phyloP scores from a whole-genome alignment of 2,113 vertebrate genomes.

The Gopherus evgoodei region DNA sequence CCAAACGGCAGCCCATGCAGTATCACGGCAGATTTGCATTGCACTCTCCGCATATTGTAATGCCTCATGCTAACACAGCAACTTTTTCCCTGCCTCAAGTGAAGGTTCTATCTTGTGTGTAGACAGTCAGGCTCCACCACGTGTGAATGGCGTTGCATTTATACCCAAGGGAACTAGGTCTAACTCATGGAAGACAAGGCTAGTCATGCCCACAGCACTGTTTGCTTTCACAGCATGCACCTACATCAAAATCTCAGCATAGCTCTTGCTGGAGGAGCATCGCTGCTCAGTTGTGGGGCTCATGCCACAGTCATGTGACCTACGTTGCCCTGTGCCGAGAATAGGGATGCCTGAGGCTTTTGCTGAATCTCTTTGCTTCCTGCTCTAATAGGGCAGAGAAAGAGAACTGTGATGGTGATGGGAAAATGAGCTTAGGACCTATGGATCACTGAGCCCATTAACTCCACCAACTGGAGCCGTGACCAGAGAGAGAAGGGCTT shows the following conservation, averaged over 20 bases:
- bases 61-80: too few species aligned
- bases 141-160: neutral
- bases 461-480: neutral
- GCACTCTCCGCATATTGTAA: too few species aligned
- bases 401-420: neutral
- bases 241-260: neutral
- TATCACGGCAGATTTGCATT: too few species aligned
- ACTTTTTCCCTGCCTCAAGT: too few species aligned
- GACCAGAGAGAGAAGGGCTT: neutral
- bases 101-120: neutral
- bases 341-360: neutral
- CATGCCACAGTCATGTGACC: neutral
- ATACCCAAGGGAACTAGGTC: neutral
- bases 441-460: neutral
- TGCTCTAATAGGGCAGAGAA: neutral
- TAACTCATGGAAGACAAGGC: neutral
- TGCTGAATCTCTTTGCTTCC: too few species aligned
- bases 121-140: neutral
- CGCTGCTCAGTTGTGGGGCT: neutral
- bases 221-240: neutral
- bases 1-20: too few species aligned
- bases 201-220: neutral
- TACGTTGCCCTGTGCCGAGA: too few species aligned
- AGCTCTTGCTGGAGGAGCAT: too few species aligned
- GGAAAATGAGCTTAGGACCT: neutral